Evolutionary conservation across 1,140 invertebrate genomes (phyloP).

Genomic region (Saccostrea cuccullata): DNA sequence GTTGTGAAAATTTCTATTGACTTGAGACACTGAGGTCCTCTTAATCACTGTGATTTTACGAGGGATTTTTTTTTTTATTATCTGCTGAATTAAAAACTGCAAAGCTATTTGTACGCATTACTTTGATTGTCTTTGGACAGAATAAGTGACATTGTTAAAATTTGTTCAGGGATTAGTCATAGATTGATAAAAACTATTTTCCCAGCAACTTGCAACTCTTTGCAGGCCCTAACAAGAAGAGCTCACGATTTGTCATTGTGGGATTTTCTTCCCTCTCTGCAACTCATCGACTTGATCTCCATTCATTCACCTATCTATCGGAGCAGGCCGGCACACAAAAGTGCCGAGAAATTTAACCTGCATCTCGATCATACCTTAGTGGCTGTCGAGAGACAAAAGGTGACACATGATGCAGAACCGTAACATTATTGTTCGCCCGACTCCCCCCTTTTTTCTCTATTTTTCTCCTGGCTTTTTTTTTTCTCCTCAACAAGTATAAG

Average conservation of each 20-base stretch:
- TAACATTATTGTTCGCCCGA: neutral
- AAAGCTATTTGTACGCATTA: neutral
- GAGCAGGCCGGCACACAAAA: slow-evolving; percentile 10
- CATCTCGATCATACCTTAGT: slow-evolving; percentile 30
- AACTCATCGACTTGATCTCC: neutral
- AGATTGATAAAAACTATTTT: slow-evolving; percentile 17
- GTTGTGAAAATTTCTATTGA: neutral
- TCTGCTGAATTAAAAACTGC: neutral
- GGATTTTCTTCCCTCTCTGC: slow-evolving; percentile 9
- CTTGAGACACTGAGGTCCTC: neutral
- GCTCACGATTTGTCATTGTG: neutral
- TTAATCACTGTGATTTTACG: neutral
- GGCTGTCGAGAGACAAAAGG: slow-evolving; percentile 17
- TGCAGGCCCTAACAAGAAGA: slow-evolving; percentile 8
- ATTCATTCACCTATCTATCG: slow-evolving; percentile 18
- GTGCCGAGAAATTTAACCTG: slow-evolving; percentile 26
- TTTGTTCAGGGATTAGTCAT: neutral
- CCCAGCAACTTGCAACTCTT: slow-evolving; percentile 32
- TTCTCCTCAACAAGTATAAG: slow-evolving; percentile 11
- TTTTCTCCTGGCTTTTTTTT: neutral
- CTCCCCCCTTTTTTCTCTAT: neutral
- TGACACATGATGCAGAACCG: slow-evolving; percentile 25
- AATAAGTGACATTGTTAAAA: neutral
- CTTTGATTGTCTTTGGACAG: neutral
- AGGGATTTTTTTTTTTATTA: neutral